Base-by-base conservation (phyloP, 1,140 invertebrate genomes). In the Streblospio benedicti region DNA sequence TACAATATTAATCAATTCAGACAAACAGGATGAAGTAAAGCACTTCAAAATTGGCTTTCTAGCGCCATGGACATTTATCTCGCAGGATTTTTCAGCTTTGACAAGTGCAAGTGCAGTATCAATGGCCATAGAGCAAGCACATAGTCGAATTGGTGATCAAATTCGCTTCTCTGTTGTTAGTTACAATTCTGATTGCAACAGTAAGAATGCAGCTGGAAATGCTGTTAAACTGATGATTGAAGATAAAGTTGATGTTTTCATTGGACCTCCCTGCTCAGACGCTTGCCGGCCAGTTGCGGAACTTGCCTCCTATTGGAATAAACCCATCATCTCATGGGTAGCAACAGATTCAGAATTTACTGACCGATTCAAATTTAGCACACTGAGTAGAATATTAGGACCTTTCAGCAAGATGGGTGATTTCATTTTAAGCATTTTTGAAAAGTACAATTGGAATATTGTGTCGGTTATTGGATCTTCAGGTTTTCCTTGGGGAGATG, bases 241-340 rank as follows among this genome's bases (percentile, higher is more conserved):
- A 32, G 54, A 62, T 16, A 57, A 62, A 14, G 38, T 62, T n/a
- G 60, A 62, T 23, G 60, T 38, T 2, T 62, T 62, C 55, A 62
- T 62, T 41, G 60, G 60, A 28, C 60, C 60, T 5, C 60, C 60
- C 2, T 62, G 60, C 20, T 50, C 60, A 6, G 49, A 35, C n/a
- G 60, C 60, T 9, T 62, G 60, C 43, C n/a, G 32, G 30, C 27
- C 35, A 9, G 54, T 54, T 1, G 60, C 60, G 9, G 53, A 57
- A 51, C 43, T 62, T 32, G 55, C 60, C 9, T 62, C 60, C 2
- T 58, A 25, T 16, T 62, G 52, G 51, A 49, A 62, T 47, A 62
- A 55, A n/a, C 60, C 60, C 2, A 50, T 57, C 47, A 62, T 62
- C 1, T 57, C 60, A 28, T 62, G 60, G 60, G 60, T 62, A 35